Percentiles rank a stretch among this genome's conserved stretches.
Conservation (phyloP, 2,113 vertebrate genomes). For the Psilopogon haemacephalus region DNA sequence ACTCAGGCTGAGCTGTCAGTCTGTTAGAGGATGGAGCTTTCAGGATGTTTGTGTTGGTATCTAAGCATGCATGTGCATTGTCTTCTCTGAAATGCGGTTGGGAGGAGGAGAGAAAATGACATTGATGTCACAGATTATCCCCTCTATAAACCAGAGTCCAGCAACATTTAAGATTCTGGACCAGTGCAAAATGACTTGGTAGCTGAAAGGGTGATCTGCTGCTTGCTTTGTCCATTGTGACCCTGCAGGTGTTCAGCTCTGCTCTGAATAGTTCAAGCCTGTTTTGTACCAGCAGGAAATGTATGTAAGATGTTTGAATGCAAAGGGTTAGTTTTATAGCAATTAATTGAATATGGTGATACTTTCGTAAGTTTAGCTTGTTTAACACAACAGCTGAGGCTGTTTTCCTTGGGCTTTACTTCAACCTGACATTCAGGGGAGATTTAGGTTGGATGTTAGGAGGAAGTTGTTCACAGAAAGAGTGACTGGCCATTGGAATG, state of each 20-base stretch:
- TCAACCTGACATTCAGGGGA: no score
- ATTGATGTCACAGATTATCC: neutral
- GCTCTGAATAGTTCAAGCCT: slow-evolving; percentile 14
- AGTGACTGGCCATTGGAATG: no score
- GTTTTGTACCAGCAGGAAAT: slow-evolving; percentile 37
- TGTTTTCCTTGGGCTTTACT: no score
- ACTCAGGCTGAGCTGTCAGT: no score
- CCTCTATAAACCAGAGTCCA: neutral
- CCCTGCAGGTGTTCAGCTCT: neutral
- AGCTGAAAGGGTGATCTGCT: neutral
- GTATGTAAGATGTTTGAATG: slow-evolving; percentile 27
- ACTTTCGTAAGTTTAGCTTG: neutral
- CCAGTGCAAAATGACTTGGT: neutral
- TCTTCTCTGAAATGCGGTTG: neutral
- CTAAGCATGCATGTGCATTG: fast-evolving
- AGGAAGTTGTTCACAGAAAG: no score
- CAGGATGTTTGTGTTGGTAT: neutral
- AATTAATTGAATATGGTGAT: neutral
- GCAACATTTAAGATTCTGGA: neutral
- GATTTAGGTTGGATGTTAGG: no score
- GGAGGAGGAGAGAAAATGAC: neutral
- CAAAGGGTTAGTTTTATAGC: neutral
- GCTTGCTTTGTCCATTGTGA: neutral
- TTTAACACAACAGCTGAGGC: neutral
- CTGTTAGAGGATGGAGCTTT: no score